Conservation (phyloP, 2,888 invertebrate species). For the Lycophotia porphyrea region DNA sequence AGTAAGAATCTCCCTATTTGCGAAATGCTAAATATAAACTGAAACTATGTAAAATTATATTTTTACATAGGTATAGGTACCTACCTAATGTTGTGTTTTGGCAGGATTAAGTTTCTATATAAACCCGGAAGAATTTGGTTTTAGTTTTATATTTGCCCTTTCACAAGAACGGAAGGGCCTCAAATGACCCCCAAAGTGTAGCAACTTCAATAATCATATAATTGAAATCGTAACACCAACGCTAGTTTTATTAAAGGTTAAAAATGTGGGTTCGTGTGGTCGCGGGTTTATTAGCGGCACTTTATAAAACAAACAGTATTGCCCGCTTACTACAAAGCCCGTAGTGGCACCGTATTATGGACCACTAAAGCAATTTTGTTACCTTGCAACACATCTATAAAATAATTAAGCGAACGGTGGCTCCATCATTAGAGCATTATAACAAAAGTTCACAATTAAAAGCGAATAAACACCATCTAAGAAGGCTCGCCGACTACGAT, state of each 20-base stretch:
- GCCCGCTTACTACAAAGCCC: slow-evolving; percentile 66
- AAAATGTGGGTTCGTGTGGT: slow-evolving; percentile 63
- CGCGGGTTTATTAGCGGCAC: slow-evolving; percentile 64
- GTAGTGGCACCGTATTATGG: slow-evolving; percentile 69
- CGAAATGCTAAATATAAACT: not conserved
- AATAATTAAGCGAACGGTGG: slow-evolving; percentile 78
- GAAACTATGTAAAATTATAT: too few relatives aligned
- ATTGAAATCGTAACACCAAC: slow-evolving; percentile 61
- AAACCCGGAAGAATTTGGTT: not conserved
- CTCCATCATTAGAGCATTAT: slow-evolving; percentile 80
- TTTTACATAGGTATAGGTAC: not conserved
- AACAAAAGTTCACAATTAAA: slow-evolving; percentile 83
- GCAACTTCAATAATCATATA: slow-evolving; percentile 48
- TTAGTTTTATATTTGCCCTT: slow-evolving; percentile 15
- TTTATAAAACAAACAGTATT: slow-evolving; percentile 74
- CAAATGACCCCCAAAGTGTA: slow-evolving; percentile 1
- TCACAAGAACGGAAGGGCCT: not conserved
- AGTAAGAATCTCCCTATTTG: not conserved
- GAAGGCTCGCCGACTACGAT: slow-evolving; percentile 74
- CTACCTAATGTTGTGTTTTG: not conserved
- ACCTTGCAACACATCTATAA: slow-evolving; percentile 75
- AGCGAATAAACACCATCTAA: slow-evolving; percentile 82
- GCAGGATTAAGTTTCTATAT: not conserved
- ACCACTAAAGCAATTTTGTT: slow-evolving; percentile 75
- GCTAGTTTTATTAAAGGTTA: slow-evolving; percentile 57